Conservation (phyloP, 2,113 vertebrate species). For the Kryptolebias marmoratus region DNA sequence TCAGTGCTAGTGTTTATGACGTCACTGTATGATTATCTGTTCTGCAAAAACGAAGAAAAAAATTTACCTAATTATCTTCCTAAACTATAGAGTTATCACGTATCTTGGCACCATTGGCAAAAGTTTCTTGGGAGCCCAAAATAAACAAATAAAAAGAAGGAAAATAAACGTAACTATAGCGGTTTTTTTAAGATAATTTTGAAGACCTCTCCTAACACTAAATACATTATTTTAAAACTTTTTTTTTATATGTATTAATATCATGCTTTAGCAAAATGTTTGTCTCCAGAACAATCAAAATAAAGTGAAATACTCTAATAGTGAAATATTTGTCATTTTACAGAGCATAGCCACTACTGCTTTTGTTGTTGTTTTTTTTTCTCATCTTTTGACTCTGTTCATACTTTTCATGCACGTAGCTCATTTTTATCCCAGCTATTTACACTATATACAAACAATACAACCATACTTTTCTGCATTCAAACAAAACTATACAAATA, state of each 20-base stretch:
- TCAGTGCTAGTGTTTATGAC: slow-evolving; percentile 84
- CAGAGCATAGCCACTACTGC: slow-evolving; percentile 99
- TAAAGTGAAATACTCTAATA: slow-evolving; percentile 99
- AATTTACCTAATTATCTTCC: slow-evolving; percentile 86
- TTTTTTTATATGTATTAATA: slow-evolving; percentile 92
- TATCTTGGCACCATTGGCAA: slow-evolving; percentile 99
- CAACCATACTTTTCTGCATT: slow-evolving; percentile 98
- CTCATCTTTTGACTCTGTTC: slow-evolving; percentile 84
- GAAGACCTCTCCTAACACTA: slow-evolving; percentile 96
- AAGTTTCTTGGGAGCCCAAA: slow-evolving; percentile 93
- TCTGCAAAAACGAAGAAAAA: slow-evolving; percentile 83
- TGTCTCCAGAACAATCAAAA: slow-evolving; percentile 99
- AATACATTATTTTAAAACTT: slow-evolving; percentile 90
- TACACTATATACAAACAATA: slow-evolving; percentile 99
- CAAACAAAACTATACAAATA: slow-evolving; percentile 99
- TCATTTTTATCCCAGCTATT: slow-evolving; percentile 95
- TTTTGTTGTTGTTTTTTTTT: slow-evolving; percentile 85
- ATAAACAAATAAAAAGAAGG: slow-evolving; percentile 65
- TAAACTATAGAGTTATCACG: slow-evolving; percentile 97
- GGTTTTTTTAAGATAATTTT: slow-evolving; percentile 91
- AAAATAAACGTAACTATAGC: slow-evolving; percentile 86
- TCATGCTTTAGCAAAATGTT: slow-evolving; percentile 99
- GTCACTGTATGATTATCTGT: slow-evolving; percentile 92
- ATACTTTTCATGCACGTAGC: slow-evolving; percentile 99
- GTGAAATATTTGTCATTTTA: slow-evolving; percentile 99